phyloP scores from a whole-genome alignment of 2,888 invertebrate genomes.

The Lydus trimaculatus region DNA sequence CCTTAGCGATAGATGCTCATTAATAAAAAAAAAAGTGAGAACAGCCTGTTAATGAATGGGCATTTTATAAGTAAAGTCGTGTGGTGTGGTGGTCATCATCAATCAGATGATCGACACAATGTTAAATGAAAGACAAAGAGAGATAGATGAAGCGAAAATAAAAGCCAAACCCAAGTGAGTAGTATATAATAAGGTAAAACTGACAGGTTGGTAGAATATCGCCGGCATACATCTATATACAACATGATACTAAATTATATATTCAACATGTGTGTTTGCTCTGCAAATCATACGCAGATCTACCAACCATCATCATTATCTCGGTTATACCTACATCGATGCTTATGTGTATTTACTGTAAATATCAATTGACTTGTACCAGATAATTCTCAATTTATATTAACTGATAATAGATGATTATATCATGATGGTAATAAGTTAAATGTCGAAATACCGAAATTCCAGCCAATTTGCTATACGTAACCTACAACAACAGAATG shows the following conservation, averaged over 20 bases:
- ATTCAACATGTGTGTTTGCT: slow-evolving; percentile 51
- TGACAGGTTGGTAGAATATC: slow-evolving; percentile 38
- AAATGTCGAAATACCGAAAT: not conserved
- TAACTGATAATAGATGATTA: not conserved
- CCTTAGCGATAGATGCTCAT: slow-evolving; percentile 40
- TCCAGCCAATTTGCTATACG: not conserved
- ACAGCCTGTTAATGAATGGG: slow-evolving; percentile 42
- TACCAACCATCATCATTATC: slow-evolving; percentile 45
- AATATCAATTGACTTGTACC: not conserved
- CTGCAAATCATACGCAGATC: slow-evolving; percentile 49
- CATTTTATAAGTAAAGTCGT: slow-evolving; percentile 38
- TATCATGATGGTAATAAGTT: not conserved
- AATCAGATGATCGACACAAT: slow-evolving; percentile 45
- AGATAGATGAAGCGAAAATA: not conserved
- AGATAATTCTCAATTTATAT: not conserved
- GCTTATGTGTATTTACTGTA: slow-evolving; percentile 6
- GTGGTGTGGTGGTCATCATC: slow-evolving; percentile 38
- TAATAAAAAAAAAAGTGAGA: slow-evolving; percentile 45
- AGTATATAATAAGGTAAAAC: slow-evolving; percentile 39
- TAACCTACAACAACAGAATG: too few species aligned
- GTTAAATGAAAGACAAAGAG: slow-evolving; percentile 11
- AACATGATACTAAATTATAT: slow-evolving; percentile 45
- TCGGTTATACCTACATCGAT: slow-evolving; percentile 47
- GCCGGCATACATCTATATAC: slow-evolving; percentile 7
- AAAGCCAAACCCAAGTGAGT: slow-evolving; percentile 13